Evolutionary conservation across 1,140 invertebrate species (phyloP).

Genomic region (Palaemon carinicauda): DNA sequence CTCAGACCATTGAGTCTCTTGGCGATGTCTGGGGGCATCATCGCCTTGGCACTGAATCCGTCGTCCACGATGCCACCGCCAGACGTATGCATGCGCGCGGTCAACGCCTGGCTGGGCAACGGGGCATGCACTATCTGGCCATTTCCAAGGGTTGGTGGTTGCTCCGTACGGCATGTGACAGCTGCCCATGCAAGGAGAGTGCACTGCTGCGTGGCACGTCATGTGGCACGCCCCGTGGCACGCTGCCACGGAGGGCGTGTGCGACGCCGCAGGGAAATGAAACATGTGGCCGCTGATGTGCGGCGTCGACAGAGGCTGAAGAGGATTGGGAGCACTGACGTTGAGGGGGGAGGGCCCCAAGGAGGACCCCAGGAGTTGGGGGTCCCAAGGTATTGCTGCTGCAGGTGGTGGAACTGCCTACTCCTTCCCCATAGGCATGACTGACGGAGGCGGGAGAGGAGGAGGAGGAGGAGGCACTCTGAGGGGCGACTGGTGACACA

Average conservation of each 20-base stretch:
- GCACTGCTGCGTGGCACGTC: neutral
- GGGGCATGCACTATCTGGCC: slow-evolving; percentile 47
- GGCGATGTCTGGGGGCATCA: neutral
- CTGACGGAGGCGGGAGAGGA: neutral
- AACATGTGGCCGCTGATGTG: slow-evolving; percentile 49
- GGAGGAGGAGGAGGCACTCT: neutral
- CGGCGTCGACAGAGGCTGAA: slow-evolving; percentile 24
- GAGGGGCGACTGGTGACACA: neutral
- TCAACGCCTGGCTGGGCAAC: neutral
- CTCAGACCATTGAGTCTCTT: neutral
- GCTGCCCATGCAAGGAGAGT: neutral
- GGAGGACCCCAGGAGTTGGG: slow-evolving; percentile 7
- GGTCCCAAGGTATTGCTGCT: neutral
- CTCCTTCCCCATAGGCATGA: neutral
- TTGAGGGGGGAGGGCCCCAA: neutral
- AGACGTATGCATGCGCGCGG: slow-evolving; percentile 45
- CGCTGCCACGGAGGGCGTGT: neutral
- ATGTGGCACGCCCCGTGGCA: neutral
- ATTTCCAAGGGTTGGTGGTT: slow-evolving; percentile 5
- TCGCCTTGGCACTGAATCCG: slow-evolving; percentile 12
- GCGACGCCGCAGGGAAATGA: slow-evolving; percentile 23
- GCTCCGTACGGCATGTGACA: slow-evolving; percentile 6
- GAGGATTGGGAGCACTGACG: neutral
- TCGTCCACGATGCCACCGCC: slow-evolving; percentile 43
- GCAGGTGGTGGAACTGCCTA: neutral